Evolutionary conservation across 1,140 invertebrate species (phyloP).

Genomic region (Aphelinus certus): DNA sequence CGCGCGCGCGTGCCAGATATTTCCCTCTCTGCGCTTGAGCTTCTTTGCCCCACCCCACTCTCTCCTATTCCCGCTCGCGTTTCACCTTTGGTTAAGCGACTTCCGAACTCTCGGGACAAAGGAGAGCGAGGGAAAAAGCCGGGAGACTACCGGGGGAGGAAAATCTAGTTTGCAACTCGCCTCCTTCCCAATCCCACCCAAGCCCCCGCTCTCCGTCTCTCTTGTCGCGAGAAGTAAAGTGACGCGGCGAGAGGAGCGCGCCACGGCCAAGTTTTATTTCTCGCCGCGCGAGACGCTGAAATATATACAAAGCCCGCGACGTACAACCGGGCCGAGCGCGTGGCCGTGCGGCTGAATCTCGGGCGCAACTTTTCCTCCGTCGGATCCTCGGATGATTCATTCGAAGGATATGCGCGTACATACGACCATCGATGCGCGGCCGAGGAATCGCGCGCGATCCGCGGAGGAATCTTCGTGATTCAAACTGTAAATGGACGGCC

Average conservation of each 20-base stretch:
- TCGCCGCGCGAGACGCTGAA: too few species aligned
- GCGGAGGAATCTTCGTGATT: not conserved
- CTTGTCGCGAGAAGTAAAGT: slow-evolving; percentile 7
- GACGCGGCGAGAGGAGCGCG: not conserved
- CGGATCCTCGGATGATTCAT: too few species aligned
- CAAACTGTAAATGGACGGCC: too few species aligned
- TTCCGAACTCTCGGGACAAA: slow-evolving; percentile 7
- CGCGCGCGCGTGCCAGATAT: slow-evolving; percentile 6
- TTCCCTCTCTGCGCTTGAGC: not conserved
- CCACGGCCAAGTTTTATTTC: slow-evolving; percentile 30
- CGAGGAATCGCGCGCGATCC: not conserved
- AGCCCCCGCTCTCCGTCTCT: too few species aligned
- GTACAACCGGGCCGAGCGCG: too few species aligned
- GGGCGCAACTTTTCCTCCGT: not conserved
- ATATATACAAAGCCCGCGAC: slow-evolving; percentile 4
- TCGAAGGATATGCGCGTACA: not conserved
- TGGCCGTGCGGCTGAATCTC: not conserved
- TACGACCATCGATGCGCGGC: not conserved
- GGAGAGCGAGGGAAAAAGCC: not conserved
- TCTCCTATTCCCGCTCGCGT: not conserved
- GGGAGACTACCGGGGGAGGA: slow-evolving; percentile 1
- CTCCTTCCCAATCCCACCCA: too few species aligned
- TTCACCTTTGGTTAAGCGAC: slow-evolving; percentile 15
- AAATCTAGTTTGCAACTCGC: slow-evolving; percentile 41
- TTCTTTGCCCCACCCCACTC: not conserved